Conservation (phyloP, 2,113 vertebrate genomes). For the Dipodomys ordii region DNA sequence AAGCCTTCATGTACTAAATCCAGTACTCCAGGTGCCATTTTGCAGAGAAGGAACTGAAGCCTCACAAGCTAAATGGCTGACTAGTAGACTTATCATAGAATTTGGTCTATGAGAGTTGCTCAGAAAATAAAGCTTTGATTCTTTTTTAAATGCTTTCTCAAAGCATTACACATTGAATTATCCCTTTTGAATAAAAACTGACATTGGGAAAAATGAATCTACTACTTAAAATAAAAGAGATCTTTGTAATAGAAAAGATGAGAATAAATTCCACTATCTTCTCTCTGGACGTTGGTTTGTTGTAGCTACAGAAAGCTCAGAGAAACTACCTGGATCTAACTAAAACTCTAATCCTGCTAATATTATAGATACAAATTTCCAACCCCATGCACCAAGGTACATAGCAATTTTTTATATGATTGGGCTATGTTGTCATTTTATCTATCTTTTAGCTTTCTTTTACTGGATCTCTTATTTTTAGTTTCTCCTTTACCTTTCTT, state of each 20-base stretch:
- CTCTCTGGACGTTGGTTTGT: background rate
- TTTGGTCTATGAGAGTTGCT: background rate
- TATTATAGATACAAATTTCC: background rate
- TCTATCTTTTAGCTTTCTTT: background rate
- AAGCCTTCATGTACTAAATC: background rate
- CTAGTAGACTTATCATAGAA: background rate
- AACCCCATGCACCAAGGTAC: background rate
- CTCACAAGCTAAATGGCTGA: background rate
- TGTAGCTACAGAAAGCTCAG: background rate
- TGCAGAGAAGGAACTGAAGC: background rate
- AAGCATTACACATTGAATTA: slow-evolving; percentile 1
- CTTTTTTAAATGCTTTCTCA: background rate
- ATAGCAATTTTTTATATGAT: background rate
- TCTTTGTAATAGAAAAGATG: background rate
- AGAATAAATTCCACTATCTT: background rate
- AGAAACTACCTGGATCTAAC: background rate
- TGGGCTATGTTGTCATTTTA: background rate
- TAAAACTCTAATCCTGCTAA: background rate
- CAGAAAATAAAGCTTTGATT: background rate
- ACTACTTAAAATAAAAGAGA: slow-evolving; percentile 14
- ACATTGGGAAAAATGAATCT: background rate
- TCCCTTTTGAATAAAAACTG: background rate
- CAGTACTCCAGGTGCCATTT: background rate
- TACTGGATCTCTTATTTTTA: background rate
- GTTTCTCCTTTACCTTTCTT: background rate